Evolutionary conservation across 2,113 vertebrate species (phyloP).

Genomic region (Telmatochromis sp.): DNA sequence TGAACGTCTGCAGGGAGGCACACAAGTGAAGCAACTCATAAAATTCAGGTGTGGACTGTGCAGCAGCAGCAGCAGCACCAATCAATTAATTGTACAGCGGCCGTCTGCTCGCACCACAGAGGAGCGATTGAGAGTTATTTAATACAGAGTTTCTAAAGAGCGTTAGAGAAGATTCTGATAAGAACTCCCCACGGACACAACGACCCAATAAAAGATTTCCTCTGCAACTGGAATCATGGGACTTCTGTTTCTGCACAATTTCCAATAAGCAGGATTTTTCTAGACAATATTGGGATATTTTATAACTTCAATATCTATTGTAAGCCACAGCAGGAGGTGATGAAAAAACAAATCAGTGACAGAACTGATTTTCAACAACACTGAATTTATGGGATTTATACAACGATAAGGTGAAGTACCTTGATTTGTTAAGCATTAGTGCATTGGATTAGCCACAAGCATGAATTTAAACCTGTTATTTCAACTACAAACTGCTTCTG

Average conservation of each 20-base stretch:
- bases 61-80: neutral
- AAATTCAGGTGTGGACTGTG: neutral
- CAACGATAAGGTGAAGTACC: neutral
- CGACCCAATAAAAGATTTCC: constrained; percentile 14
- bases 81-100: constrained; percentile 10
- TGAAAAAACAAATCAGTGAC: neutral
- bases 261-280: neutral
- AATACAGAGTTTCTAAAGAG: constrained; percentile 26
- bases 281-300: neutral
- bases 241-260: neutral
- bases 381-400: neutral
- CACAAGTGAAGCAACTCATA: neutral
- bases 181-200: constrained; percentile 17
- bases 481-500: neutral
- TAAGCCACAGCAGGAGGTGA: neutral
- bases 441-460: neutral
- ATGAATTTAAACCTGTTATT: neutral
- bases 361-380: neutral
- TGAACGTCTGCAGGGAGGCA: neutral
- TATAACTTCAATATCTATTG: neutral
- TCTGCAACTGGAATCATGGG: neutral
- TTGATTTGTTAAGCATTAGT: neutral
- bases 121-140: constrained; percentile 17
- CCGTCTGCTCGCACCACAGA: constrained; percentile 7
- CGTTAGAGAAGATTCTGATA: constrained; percentile 26